phyloP scores from a whole-genome alignment of 1,140 invertebrate species.

The Ectropis grisescens region DNA sequence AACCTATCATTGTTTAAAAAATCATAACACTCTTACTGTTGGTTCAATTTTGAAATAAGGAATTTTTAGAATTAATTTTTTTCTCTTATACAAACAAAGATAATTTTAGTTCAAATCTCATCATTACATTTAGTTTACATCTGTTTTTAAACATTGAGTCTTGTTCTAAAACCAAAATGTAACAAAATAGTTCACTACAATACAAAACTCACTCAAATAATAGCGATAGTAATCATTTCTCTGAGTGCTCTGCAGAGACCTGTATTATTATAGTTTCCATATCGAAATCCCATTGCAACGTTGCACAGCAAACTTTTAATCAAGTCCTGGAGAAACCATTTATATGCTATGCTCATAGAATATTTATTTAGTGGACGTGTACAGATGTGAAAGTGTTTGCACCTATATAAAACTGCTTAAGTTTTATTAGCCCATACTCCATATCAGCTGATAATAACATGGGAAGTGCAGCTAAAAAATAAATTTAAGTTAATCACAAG shows the following conservation, averaged over 20 bases:
- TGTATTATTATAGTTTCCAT: slow-evolving; percentile 45
- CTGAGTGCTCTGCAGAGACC: slow-evolving; percentile 17
- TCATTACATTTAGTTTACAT: no score
- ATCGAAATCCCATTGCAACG: slow-evolving; percentile 59
- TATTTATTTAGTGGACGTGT: slow-evolving; percentile 3
- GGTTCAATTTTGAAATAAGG: no score
- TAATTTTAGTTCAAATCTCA: no score
- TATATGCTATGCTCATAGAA: slow-evolving; percentile 34
- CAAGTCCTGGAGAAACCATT: slow-evolving; percentile 60
- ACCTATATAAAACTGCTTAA: neutral
- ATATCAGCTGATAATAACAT: neutral
- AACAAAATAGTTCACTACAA: neutral
- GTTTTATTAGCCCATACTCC: neutral
- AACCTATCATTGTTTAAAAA: no score
- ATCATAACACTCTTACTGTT: no score
- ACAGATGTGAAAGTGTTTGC: neutral
- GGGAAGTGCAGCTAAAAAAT: neutral
- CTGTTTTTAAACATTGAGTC: no score
- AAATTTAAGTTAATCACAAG: no score
- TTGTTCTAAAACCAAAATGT: no score
- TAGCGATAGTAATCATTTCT: slow-evolving; percentile 9
- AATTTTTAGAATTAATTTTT: no score
- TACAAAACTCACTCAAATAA: no score
- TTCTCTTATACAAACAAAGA: no score
- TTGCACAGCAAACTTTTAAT: slow-evolving; percentile 59